These are phyloP conservation scores for Herminia tarsipennalis DNA, from an alignment of 2,888 invertebrate species.

Conservation along the genomic window DNA sequence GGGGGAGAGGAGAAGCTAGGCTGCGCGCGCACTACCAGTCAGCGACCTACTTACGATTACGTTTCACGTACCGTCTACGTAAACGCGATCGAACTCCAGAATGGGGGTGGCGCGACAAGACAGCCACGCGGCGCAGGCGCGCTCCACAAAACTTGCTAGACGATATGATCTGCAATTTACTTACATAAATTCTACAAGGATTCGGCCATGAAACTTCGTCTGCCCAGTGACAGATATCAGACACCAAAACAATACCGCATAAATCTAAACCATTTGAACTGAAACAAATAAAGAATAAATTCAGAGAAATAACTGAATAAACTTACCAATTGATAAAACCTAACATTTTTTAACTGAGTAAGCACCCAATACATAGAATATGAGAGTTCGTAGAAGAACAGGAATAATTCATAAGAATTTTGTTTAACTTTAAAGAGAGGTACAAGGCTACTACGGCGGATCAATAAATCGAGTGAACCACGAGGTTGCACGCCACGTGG, in stretches of 20 bases:
- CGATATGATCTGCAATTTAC: constrained; percentile 30
- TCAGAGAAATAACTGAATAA: too few relatives aligned
- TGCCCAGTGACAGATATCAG: not conserved
- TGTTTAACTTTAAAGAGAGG: constrained; percentile 2
- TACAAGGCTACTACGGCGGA: constrained; percentile 31
- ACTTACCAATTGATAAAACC: too few relatives aligned
- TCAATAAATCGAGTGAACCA: constrained; percentile 31
- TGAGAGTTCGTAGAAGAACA: not conserved
- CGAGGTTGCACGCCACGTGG: constrained; percentile 39
- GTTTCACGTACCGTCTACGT: constrained; percentile 82
- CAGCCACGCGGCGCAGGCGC: constrained; percentile 52
- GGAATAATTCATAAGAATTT: not conserved
- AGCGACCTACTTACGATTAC: constrained; percentile 81
- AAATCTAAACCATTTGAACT: not conserved
- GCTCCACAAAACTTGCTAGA: constrained; percentile 32
- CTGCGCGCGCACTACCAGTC: constrained; percentile 73
- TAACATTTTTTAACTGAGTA: not conserved
- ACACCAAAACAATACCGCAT: constrained; percentile 5
- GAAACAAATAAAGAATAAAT: too few relatives aligned
- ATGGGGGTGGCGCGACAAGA: constrained; percentile 49
- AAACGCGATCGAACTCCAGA: constrained; percentile 71
- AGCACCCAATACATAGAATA: not conserved
- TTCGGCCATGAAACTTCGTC: constrained; percentile 26
- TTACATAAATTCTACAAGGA: constrained; percentile 19
- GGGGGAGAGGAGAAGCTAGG: constrained; percentile 19